These are phyloP conservation scores for Carterocephalus palaemon DNA, from an alignment of 2,888 invertebrate genomes.

Conservation along the genomic window DNA sequence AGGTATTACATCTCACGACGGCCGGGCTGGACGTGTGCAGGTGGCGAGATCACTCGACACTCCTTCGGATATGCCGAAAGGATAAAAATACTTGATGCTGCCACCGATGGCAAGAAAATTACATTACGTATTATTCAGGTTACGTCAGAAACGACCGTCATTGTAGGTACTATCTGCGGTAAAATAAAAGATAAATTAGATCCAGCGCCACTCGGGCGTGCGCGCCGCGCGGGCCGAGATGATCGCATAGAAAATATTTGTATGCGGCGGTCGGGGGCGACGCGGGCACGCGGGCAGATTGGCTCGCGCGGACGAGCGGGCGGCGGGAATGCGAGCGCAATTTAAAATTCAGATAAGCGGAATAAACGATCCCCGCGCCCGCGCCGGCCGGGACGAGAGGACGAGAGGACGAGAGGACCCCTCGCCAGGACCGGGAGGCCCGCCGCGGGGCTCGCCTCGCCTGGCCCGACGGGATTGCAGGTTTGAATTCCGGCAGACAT, in stretches of 20 bases:
- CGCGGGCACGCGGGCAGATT: conserved; percentile 71
- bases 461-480: too few species aligned
- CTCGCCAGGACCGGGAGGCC: neutral
- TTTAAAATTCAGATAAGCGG: conserved; percentile 76
- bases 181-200: too few species aligned
- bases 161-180: too few species aligned
- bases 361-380: conserved; percentile 52
- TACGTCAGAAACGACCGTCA: too few species aligned
- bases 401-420: neutral
- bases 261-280: conserved; percentile 46
- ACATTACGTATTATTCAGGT: too few species aligned
- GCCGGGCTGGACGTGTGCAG: conserved; percentile 5
- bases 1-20: conserved; percentile 57
- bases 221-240: too few species aligned
- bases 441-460: too few species aligned
- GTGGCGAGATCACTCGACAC: conserved; percentile 18
- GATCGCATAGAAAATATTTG: conserved; percentile 31
- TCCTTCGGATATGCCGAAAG: conserved; percentile 20
- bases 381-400: neutral
- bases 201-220: too few species aligned
- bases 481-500: too few species aligned
- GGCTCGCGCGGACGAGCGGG: conserved; percentile 61
- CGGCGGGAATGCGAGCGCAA: conserved; percentile 51
- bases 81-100: too few species aligned
- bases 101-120: too few species aligned